Evolutionary conservation across 2,888 invertebrate genomes (phyloP).

Genomic region (Epiblema foenella): DNA sequence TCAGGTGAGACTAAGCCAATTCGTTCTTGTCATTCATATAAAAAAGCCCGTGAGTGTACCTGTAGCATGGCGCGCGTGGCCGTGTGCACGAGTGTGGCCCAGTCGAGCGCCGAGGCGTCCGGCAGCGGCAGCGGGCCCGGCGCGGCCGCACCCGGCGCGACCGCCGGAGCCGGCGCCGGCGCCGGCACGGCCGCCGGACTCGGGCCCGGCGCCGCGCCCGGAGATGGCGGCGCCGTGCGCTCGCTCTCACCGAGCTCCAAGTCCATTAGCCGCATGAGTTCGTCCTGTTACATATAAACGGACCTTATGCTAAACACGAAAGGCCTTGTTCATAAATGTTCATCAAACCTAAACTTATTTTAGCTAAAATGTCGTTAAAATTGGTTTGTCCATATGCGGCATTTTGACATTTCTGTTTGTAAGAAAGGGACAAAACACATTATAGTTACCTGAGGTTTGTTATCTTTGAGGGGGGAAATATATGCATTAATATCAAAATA

Average conservation of each 20-base stretch:
- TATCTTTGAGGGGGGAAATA: too few species aligned
- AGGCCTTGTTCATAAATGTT: too few species aligned
- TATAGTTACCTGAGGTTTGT: too few species aligned
- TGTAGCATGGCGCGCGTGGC: constrained; percentile 90
- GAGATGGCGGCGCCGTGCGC: constrained; percentile 85
- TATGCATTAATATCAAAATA: too few species aligned
- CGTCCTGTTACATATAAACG: constrained; percentile 88
- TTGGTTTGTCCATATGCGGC: too few species aligned
- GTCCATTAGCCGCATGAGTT: constrained; percentile 93
- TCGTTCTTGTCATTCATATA: too few species aligned
- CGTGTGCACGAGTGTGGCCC: constrained; percentile 92
- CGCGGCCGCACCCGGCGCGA: constrained; percentile 55
- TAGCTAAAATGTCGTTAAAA: too few species aligned
- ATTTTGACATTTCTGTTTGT: too few species aligned
- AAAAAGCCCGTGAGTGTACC: constrained; percentile 57
- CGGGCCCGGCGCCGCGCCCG: constrained; percentile 80
- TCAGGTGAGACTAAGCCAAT: too few species aligned
- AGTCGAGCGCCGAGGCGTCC: constrained; percentile 89
- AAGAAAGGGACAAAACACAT: too few species aligned
- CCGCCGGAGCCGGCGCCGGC: constrained; percentile 84
- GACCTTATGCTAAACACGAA: too few species aligned
- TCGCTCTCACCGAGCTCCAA: constrained; percentile 86
- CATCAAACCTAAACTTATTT: too few species aligned
- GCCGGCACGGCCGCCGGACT: constrained; percentile 73
- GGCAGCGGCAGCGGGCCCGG: constrained; percentile 83